A percentile compares a stretch with the other conserved stretches of the same genome.
These are phyloP conservation scores for Distichodus sexfasciatus DNA, from an alignment of 2,797 vertebrate species.

Conservation along the genomic window DNA sequence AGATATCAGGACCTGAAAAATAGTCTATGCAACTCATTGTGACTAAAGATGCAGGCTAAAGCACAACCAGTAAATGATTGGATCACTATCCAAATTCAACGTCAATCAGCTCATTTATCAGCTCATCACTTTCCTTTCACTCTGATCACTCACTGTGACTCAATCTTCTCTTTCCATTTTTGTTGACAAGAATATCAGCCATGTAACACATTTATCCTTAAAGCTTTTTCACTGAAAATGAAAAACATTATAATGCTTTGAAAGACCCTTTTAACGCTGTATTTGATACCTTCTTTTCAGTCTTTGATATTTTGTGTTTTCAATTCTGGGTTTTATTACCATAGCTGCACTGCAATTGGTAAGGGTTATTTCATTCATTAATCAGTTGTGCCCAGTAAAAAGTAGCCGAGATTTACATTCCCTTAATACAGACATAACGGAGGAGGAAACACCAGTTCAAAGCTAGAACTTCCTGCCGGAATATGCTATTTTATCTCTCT, in stretches of 20 bases:
- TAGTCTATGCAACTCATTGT: background rate
- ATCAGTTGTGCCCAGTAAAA: background rate
- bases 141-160: background rate
- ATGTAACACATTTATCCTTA: no score
- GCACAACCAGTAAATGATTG: slow-evolving; percentile 1
- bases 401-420: background rate
- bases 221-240: no score
- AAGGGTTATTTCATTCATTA: background rate
- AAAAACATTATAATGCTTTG: no score
- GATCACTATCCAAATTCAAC: slow-evolving; percentile 1
- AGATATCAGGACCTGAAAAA: no score
- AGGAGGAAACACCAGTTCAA: background rate
- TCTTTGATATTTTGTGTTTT: background rate
- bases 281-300: no score
- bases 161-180: background rate
- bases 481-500: no score
- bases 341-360: background rate
- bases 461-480: slow-evolving; percentile 8
- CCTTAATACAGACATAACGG: background rate
- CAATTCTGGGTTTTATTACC: background rate
- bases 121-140: background rate
- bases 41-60: background rate
- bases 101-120: background rate
- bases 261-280: no score
- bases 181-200: background rate